Evolutionary conservation across 92 coral and sea anemone species (phyloP).

Genomic region (Paramuricea clavata): DNA sequence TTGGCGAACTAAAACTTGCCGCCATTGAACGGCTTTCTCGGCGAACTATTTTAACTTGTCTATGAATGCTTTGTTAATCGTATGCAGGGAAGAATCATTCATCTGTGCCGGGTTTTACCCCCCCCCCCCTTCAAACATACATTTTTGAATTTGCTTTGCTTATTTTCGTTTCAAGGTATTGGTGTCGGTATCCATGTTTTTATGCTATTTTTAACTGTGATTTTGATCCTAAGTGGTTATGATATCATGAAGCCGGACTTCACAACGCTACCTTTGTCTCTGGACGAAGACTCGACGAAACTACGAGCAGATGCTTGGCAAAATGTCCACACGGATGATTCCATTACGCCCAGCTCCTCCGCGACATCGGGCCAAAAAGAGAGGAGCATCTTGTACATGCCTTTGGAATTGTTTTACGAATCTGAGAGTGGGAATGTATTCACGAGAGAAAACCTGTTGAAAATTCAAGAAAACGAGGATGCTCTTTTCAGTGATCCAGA

Average conservation of each 20-base stretch:
- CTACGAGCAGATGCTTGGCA: conserved; percentile 79
- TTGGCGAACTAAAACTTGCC: no score
- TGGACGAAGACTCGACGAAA: conserved; percentile 68
- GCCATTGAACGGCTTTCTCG: no score
- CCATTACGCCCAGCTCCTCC: not conserved
- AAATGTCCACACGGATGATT: conserved; percentile 24
- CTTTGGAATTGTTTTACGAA: conserved; percentile 67
- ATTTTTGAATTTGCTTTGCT: not conserved
- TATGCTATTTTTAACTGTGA: conserved; percentile 56
- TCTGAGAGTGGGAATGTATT: conserved; percentile 66
- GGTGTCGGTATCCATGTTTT: conserved; percentile 69
- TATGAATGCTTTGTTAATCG: no score
- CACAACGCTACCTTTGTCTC: conserved; percentile 66
- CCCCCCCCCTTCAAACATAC: not conserved
- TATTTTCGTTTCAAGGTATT: conserved; percentile 45
- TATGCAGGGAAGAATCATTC: no score
- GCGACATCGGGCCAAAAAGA: conserved; percentile 42
- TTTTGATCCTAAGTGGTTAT: conserved; percentile 64
- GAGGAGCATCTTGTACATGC: conserved; percentile 47
- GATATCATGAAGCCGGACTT: conserved; percentile 71
- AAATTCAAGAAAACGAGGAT: conserved; percentile 64
- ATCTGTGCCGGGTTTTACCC: no score
- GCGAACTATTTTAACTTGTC: no score
- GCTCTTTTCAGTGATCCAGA: conserved; percentile 56
- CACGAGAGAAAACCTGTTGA: conserved; percentile 62